Evolutionary conservation across 1,140 invertebrate species (phyloP), one percentile per base, ranked within the genome.

Genomic region (Lerema accius): DNA sequence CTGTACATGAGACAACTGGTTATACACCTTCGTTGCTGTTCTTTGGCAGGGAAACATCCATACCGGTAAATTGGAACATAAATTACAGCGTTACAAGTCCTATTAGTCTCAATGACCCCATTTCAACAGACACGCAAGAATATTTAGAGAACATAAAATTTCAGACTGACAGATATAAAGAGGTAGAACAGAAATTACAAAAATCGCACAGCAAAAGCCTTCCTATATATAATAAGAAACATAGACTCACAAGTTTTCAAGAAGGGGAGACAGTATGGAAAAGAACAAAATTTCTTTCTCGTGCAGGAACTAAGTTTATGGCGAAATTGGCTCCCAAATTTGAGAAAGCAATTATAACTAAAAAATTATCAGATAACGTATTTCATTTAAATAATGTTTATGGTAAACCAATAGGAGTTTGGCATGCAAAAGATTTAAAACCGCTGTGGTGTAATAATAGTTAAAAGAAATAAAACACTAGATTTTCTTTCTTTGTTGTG

Each of bases 211-310:
- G 13, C 15, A 37, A 46, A 37, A 65, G 55, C 46, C 10, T 19
- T 14, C 35, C n/a, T 17, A 10, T 17, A 7, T 65, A 65, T 26
- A 60, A 65, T 17, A 28, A 14, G n/a, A 10, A 17, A 35, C 53
- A 39, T 5, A 58, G 53, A 35, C 2, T 32, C 43, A 13, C 39
- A 3, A 19, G 9, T 45, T 65, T 59, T 51, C 23, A 58, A 40
- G 55, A 40, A 13, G 63, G 55, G 14, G 53, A 65, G 13, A 10
- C 45, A 7, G 63, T 59, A 16, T 59, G 63, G 63, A 65, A 65
- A 32, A 28, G 35, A 43, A 65, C 63, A 13, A 59, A 65, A 53
- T 59, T 43, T 26, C 13, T 65, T 4, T 59, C 55, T 1, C 60
- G 51, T 15, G 55, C 62, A 14, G 9, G 17, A 7, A 17, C 7